These are phyloP conservation scores for Dascyllus trimaculatus DNA, from an alignment of 2,113 vertebrate genomes.

Conservation along the genomic window DNA sequence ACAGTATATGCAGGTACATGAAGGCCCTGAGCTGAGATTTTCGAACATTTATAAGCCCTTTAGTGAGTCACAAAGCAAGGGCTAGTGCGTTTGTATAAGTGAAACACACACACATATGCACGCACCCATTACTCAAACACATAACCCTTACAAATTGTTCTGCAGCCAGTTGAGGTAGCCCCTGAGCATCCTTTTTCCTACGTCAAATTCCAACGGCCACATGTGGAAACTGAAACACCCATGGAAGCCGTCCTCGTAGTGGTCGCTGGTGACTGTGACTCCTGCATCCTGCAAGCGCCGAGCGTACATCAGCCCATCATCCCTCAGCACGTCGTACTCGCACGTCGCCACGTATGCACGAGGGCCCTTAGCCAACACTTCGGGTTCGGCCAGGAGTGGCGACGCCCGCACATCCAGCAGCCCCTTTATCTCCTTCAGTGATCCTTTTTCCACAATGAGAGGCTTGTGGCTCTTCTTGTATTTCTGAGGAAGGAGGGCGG, in stretches of 20 bases:
- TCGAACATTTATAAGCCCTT: slow-evolving; percentile 41
- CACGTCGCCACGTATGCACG: slow-evolving; percentile 92
- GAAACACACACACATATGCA: slow-evolving; percentile 15
- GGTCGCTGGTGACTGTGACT: slow-evolving; percentile 88
- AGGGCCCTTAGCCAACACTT: slow-evolving; percentile 86
- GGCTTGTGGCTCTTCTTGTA: slow-evolving; percentile 86
- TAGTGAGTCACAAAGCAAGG: slow-evolving; percentile 11
- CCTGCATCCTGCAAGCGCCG: slow-evolving; percentile 88
- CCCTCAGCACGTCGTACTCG: slow-evolving; percentile 92
- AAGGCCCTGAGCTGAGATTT: slow-evolving; percentile 54
- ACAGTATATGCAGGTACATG: slow-evolving; percentile 1
- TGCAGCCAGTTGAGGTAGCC: slow-evolving; percentile 92
- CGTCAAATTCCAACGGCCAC: slow-evolving; percentile 89
- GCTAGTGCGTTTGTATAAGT: slow-evolving; percentile 9
- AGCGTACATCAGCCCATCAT: slow-evolving; percentile 94
- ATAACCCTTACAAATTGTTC: slow-evolving; percentile 85
- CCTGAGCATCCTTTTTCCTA: slow-evolving; percentile 85
- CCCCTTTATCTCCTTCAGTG: slow-evolving; percentile 81
- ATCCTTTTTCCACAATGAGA: slow-evolving; percentile 79
- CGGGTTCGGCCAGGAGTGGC: slow-evolving; percentile 89
- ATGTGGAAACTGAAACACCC: slow-evolving; percentile 90
- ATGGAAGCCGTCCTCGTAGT: slow-evolving; percentile 93
- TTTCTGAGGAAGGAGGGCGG: slow-evolving; percentile 83
- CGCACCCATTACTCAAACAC: neutral
- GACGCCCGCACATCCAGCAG: slow-evolving; percentile 88